Evolutionary conservation across 2,797 vertebrate species (phyloP).

Genomic region (Nyctibius grandis): DNA sequence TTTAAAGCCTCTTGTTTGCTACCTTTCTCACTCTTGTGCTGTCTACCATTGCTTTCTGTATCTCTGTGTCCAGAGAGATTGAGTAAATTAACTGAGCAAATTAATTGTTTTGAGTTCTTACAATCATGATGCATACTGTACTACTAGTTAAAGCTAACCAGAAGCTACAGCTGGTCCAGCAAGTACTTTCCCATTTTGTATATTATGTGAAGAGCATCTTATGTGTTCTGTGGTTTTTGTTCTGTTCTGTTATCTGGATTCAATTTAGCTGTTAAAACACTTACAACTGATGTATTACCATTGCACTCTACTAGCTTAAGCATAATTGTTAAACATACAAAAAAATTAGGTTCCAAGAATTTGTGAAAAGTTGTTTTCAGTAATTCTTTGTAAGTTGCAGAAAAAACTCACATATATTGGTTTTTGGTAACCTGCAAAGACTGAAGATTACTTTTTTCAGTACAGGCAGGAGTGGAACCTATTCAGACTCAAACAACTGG

Average conservation of each 20-base stretch:
- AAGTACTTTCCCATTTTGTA: not conserved
- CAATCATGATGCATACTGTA: not conserved
- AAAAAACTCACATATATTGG: not conserved
- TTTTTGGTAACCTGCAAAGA: not conserved
- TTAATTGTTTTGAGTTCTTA: not conserved
- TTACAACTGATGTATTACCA: not conserved
- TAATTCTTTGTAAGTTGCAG: not conserved
- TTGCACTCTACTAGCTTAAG: not conserved
- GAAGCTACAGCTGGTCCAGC: not conserved
- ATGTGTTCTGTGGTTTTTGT: not conserved
- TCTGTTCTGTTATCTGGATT: not conserved
- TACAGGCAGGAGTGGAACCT: not conserved
- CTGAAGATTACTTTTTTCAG: not conserved
- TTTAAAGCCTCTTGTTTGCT: conserved; percentile 17
- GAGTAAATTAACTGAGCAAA: not conserved
- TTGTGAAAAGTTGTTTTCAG: not conserved
- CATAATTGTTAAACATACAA: not conserved
- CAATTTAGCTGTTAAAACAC: not conserved
- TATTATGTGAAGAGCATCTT: not conserved
- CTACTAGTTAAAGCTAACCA: not conserved
- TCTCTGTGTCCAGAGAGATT: not conserved
- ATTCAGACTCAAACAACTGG: not conserved
- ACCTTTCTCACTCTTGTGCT: not conserved
- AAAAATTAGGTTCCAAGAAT: not conserved
- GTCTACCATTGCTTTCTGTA: not conserved